Evolutionary conservation across 1,140 invertebrate genomes (phyloP).

Genomic region (Drosophila kohkoa): DNA sequence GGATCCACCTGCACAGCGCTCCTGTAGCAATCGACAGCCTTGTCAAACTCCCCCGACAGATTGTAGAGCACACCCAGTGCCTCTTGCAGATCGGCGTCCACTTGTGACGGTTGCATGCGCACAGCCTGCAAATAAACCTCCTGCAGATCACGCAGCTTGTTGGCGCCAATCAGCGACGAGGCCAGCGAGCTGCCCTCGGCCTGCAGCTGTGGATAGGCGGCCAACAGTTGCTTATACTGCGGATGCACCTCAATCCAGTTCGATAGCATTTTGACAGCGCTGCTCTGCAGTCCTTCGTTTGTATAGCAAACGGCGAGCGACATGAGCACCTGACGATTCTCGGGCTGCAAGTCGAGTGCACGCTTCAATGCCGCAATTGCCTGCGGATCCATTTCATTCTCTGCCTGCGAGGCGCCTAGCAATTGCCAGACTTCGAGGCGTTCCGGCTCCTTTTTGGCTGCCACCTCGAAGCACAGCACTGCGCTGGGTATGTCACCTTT

Average conservation of each 20-base stretch:
- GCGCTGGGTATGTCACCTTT: constrained; percentile 97
- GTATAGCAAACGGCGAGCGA: constrained; percentile 97
- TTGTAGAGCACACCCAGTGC: constrained; percentile 98
- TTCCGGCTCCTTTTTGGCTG: constrained; percentile 93
- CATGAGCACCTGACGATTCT: constrained; percentile 94
- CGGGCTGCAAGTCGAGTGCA: constrained; percentile 92
- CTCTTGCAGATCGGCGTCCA: constrained; percentile 98
- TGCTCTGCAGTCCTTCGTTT: constrained; percentile 95
- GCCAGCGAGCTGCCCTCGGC: constrained; percentile 48
- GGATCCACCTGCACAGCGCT: constrained; percentile 93
- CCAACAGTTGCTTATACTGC: constrained; percentile 91
- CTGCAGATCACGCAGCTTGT: constrained; percentile 88
- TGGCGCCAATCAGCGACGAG: constrained; percentile 71
- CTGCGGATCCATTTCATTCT: constrained; percentile 90
- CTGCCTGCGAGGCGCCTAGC: constrained; percentile 95
- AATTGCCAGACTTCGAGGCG: constrained; percentile 93
- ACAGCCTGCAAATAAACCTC: constrained; percentile 95
- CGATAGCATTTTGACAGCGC: constrained; percentile 90
- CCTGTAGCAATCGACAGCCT: constrained; percentile 98
- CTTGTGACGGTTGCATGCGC: constrained; percentile 89
- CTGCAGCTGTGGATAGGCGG: constrained; percentile 84
- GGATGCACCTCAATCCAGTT: constrained; percentile 95
- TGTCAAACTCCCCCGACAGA: constrained; percentile 96
- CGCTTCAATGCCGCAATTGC: constrained; percentile 95
- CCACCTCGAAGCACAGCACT: constrained; percentile 98